phyloP scores from a whole-genome alignment of 1,140 invertebrate species.

The Anoplophora glabripennis region DNA sequence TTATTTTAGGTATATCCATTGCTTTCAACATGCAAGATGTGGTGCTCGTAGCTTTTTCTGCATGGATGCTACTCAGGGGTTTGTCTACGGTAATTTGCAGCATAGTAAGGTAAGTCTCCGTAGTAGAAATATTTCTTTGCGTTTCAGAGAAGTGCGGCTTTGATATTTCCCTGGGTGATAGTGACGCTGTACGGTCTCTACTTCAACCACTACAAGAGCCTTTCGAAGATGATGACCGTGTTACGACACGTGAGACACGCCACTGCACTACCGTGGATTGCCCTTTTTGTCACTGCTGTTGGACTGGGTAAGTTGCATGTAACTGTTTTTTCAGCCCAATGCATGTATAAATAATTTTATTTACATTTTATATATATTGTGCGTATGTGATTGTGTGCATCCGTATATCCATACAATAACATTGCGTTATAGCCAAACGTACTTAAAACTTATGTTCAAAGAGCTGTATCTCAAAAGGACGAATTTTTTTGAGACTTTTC shows the following conservation, averaged over 20 bases:
- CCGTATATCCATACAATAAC: too few relatives aligned
- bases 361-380: too few relatives aligned
- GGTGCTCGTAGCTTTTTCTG: conserved; percentile 19
- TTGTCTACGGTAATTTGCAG: conserved; percentile 20
- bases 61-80: conserved; percentile 30
- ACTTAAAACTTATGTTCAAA: too few relatives aligned
- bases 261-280: conserved; percentile 25
- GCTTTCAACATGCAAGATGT: conserved; percentile 31
- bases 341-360: too few relatives aligned
- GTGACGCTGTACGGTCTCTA: conserved; percentile 27
- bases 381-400: too few relatives aligned
- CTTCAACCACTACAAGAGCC: conserved; percentile 31
- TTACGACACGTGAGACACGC: conserved; percentile 23
- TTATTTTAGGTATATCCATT: conserved; percentile 22
- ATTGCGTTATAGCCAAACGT: too few relatives aligned
- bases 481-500: too few relatives aligned
- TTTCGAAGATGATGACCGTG: conserved; percentile 21
- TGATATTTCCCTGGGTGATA: conserved; percentile 29
- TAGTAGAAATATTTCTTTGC: neutral
- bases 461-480: too few relatives aligned
- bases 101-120: neutral
- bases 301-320: conserved; percentile 18
- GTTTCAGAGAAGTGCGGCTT: conserved; percentile 27
- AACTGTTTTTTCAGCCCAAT: too few relatives aligned
- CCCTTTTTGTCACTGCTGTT: conserved; percentile 22